Base-by-base conservation (phyloP, 2,113 vertebrate species). In the Labeo catla region DNA sequence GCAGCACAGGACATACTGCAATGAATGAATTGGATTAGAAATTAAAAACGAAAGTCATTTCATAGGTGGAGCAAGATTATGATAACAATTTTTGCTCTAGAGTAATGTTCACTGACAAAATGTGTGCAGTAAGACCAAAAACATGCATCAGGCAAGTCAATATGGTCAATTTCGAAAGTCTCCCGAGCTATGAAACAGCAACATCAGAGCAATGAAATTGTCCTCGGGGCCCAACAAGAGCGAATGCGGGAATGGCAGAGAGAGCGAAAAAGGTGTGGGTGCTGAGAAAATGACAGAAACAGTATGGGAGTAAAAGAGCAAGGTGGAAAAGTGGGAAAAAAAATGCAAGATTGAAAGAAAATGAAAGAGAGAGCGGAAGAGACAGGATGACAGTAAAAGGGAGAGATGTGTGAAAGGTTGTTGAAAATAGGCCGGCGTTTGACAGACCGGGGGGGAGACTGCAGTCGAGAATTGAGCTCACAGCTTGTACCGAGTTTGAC, bases 401-500 rank as follows among this genome's bases (percentile, higher is more conserved):
- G 81, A 52, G 81, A 81, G 76, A 81, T n/a, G 77, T 68, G 61
- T 57, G 76, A 70, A 70, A 70, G 80, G 49, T 82, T 81, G 76
- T 28, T 72, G 84, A 70, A 72, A 72, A 47, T 34, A 66, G 66
- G 77, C 50, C 1, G 23, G n/a, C 43, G 66, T 81, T 61, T 63
- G 57, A 73, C 50, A 39, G 39, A 63, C 45, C 13, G 0, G 28
- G 39, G 61, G 54, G 19, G 79, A 28, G 61, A 10, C 47, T 50
- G 80, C 80, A 81, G 47, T 68, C 45, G 47, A 82, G 80, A 82
- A 70, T 82, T 52, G 80, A 70, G 50, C 77, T 77, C 81, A 36
- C 87, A 86, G 89, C 19, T 65, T 90, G 85, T 78, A 61, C 80
- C 21, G 23, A 70, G 77, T 28, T 28, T 90, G 89, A 90, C 89